Evolutionary conservation across 2,888 invertebrate genomes (phyloP), one percentile per base, ranked within the genome.

Genomic region (Stictocephala bisonia): DNA sequence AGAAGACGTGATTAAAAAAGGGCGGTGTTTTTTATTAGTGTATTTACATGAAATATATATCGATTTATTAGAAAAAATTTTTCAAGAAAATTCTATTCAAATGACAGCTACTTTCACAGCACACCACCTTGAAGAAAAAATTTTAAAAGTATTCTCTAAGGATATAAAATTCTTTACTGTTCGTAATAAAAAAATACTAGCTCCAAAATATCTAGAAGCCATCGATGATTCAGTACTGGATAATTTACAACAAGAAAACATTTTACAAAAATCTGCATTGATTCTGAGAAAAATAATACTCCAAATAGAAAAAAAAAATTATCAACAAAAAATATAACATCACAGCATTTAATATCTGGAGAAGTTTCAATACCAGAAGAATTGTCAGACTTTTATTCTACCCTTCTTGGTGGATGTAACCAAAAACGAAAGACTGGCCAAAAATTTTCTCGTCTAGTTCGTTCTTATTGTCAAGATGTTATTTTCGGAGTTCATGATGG

Each of bases 401-500:
- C 51, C n/a, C 6, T 51, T 20, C 6, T 51, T 4, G 51, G 51
- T 18, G 51, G 51, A 18, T 20, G 3, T 20, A 20, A 4, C 11
- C 51, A 20, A 18, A 20, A 51, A 51, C 51, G 51, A 20, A 20
- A 18, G 22, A 51, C 4, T 51, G 51, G 18, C n/a, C 6, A 20
- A 6, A 51, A 3, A 11, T 51, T 15, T 20, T 11, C n/a, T 18
- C 51, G 51, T 51, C 15, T 18, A 11, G 51, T 51, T 4, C n/a
- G 22, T 18, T 51, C 51, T 13, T 20, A 18, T 6, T 18, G 18
- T 18, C 51, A 51, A 20, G 51, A 51, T 20, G 6, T 51, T 18
- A 51, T 51, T 18, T 51, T 22, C 22, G 22, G n/a, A 20, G 20
- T 82, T 73, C 69, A 73, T n/a, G 78, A 79, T 71, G 79, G 79